Base-by-base conservation (phyloP, 2,888 invertebrate genomes). In the Eupeodes luniger region DNA sequence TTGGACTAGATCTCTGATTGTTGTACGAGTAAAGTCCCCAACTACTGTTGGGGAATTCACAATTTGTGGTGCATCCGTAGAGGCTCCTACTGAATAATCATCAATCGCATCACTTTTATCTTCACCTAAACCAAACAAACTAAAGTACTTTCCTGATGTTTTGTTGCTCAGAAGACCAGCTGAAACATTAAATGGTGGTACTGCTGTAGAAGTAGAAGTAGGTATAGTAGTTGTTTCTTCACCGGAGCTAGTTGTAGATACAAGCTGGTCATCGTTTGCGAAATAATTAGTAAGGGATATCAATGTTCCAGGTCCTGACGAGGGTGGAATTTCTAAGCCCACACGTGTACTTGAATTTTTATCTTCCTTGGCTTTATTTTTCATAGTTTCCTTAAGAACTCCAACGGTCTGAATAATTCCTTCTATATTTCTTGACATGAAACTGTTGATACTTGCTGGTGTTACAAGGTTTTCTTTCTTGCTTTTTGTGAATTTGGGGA, bases 251-350 rank as follows among this genome's bases (percentile, higher is more conserved):
- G 92, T 91, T 4, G 91, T 91, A 1, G 92, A 91, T 5, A 93
- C 92, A 49, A 95, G 92, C 40, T 91, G 93, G 44, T 94, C 92
- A 10, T 91, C 92, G 49, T 94, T 89, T 4, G 97, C 97, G 91
- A 97, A 97, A 91, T 97, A 97, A 89, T 96, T 95, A 1, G 97
- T 97, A 62, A 97, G 92, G 0, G 97, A 96, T 90, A 97, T 96
- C 12, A 97, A 94, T 0, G 97, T 96, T 91, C 96, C 96, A 0
- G 97, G 97, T 0, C 97, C 96, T 0, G 96, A 95, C 0, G 97
- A 96, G 16, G 96, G 96, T 4, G 96, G 96, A 10, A 96, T 95
- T 7, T 95, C 94, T n/a, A 96, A 93, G 5, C 96, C 96, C 51
- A 95, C 94, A 85, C 96, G 94, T 44, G 94, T 94, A 66, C 93